Conservation (phyloP, 1,140 invertebrate species). For the Chrysomallon squamiferum region DNA sequence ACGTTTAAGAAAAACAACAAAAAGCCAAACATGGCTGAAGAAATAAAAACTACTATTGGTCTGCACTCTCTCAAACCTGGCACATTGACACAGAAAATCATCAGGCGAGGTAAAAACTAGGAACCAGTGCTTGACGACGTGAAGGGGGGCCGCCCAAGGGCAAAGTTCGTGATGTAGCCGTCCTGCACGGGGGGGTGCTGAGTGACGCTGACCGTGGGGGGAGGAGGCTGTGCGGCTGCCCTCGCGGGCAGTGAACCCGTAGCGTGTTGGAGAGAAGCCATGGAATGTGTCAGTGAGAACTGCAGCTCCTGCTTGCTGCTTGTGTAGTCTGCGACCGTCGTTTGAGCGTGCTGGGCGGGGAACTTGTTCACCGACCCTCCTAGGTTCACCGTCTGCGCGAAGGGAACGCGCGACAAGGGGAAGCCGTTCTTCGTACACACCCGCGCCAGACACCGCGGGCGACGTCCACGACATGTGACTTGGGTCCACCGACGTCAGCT, state of each 20-base stretch:
- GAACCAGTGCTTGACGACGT: not conserved
- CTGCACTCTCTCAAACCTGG: not conserved
- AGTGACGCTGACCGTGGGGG: not conserved
- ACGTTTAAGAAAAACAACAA: not conserved
- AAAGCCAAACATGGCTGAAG: not conserved
- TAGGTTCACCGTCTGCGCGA: conserved; percentile 2
- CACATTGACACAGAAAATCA: too few species aligned
- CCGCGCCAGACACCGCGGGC: not conserved
- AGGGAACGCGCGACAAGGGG: not conserved
- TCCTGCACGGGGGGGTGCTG: too few species aligned
- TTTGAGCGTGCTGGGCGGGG: not conserved
- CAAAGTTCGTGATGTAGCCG: too few species aligned
- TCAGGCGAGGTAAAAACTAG: not conserved
- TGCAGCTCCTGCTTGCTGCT: not conserved
- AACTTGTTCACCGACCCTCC: not conserved
- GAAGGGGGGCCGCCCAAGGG: not conserved
- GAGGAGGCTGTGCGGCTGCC: not conserved
- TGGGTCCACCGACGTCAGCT: not conserved
- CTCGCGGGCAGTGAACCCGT: not conserved
- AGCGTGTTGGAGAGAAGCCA: not conserved
- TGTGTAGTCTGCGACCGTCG: not conserved
- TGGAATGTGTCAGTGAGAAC: not conserved
- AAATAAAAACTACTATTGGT: not conserved
- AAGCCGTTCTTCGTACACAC: conserved; percentile 6
- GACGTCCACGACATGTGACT: not conserved